A percentile compares a stretch with the other conserved stretches of the same genome.
These are phyloP conservation scores for Noctilio leporinus DNA, from an alignment of 2,113 vertebrate genomes.

Conservation along the genomic window DNA sequence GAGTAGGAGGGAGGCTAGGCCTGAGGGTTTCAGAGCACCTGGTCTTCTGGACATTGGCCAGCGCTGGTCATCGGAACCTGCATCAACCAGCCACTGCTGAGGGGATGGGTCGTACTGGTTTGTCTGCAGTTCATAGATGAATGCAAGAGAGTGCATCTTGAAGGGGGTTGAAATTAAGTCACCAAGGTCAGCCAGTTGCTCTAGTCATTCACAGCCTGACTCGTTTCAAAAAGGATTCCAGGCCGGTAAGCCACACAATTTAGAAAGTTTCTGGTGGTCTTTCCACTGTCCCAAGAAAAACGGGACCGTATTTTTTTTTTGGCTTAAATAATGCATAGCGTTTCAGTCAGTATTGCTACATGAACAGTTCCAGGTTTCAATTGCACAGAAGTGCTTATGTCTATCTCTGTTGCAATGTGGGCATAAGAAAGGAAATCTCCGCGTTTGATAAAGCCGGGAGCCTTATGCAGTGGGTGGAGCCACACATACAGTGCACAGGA, in stretches of 20 bases:
- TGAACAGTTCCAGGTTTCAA: conserved; percentile 48
- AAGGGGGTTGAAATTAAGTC: neutral
- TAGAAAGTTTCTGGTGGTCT: conserved; percentile 48
- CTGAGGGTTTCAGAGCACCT: neutral
- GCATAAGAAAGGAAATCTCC: conserved; percentile 45
- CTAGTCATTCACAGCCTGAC: neutral
- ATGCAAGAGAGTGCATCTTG: neutral
- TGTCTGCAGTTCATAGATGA: neutral
- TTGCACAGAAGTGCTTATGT: conserved; percentile 39
- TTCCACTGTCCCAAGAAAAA: conserved; percentile 52
- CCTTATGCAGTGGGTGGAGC: neutral
- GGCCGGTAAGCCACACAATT: conserved; percentile 39
- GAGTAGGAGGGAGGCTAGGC: neutral
- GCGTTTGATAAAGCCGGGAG: conserved; percentile 41
- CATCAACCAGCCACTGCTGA: neutral
- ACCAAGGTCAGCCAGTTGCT: conserved; percentile 17
- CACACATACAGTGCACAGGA: neutral
- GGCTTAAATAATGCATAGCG: conserved; percentile 51
- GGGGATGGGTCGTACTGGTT: neutral
- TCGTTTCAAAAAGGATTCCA: conserved; percentile 32
- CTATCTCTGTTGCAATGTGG: conserved; percentile 9
- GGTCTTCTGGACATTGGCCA: neutral
- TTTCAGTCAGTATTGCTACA: conserved; percentile 28
- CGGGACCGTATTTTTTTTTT: conserved; percentile 23
- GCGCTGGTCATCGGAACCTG: neutral